Base-by-base conservation (phyloP, 2,113 vertebrate genomes). In the Cepphus grylle region DNA sequence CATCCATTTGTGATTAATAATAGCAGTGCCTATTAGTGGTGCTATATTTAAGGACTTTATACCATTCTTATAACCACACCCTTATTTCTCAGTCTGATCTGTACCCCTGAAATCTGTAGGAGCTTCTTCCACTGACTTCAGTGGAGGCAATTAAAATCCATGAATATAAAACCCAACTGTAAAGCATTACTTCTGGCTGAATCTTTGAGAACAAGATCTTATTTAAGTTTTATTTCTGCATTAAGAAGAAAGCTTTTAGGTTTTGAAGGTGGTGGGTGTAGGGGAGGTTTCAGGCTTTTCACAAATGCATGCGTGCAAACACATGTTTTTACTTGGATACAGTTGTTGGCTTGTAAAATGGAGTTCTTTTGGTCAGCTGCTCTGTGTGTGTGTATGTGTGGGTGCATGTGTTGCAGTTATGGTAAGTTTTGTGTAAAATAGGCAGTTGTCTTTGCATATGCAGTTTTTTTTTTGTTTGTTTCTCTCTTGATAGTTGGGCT, bases 401-500 rank as follows among this genome's bases (percentile, higher is more conserved):
- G 0, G 11, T 13, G 72, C 34, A 18, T 81, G 74, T 72, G 36
- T 87, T 89, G 73, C 88, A 50, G 32, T 65, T 80, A 36, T 91
- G 93, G 71, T 94, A 92, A 96, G 88, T 92, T 56, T 49, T 86
- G 53, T 42, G 67, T 81, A 90, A 96, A 96, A 72, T 2, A 66
- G 79, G 61, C 82, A 17, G 55, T 81, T 93, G 56, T 12, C 83
- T 90, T 95, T 97, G 92, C 81, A 80, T 82, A 89, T 92, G 80
- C 88, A 81, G 94, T 55, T 95, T 86, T 92, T 96, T 94, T 70
- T 91, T 96, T 96, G 71, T 96, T 95, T 97, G 96, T 96, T 97
- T 96, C 91, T 95, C 93, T 97, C 85, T 96, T 69, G 91, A 94
- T 96, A 96, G 93, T 92, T 91, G 86, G 88, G 94, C 78, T 86